A percentile compares a stretch with the other conserved stretches of the same genome.
Evolutionary conservation across 2,888 invertebrate species (phyloP).

Genomic region (Chrysolina haemoptera): DNA sequence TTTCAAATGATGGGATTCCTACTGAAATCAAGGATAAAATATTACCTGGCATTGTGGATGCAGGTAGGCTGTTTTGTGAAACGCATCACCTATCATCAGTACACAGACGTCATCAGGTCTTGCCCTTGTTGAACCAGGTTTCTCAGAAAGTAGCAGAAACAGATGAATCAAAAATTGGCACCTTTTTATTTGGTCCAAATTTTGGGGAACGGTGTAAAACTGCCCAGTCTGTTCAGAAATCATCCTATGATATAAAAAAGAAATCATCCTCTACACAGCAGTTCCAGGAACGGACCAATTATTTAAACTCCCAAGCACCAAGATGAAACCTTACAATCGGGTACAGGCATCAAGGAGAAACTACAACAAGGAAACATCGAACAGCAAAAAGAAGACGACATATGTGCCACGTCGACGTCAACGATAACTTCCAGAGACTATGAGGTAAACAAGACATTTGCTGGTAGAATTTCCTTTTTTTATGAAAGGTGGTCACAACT

Average conservation of each 20-base stretch:
- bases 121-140: neutral
- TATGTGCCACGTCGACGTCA: constrained; percentile 3
- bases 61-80: neutral
- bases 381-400: neutral
- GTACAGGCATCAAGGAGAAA: neutral
- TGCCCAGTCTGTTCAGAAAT: constrained; percentile 3
- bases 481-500: neutral
- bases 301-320: constrained; percentile 23
- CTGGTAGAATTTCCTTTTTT: neutral
- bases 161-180: neutral
- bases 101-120: constrained; percentile 5
- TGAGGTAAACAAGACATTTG: constrained; percentile 14
- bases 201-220: neutral
- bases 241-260: constrained; percentile 12
- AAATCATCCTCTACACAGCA: constrained; percentile 10
- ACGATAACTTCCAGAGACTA: constrained; percentile 6
- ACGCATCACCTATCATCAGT: neutral
- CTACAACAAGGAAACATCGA: neutral
- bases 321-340: constrained; percentile 19
- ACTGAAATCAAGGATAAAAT: neutral
- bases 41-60: neutral
- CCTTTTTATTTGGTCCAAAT: constrained; percentile 7
- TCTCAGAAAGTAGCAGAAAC: constrained; percentile 12
- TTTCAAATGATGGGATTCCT: neutral
- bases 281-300: constrained; percentile 14